Evolutionary conservation across 2,797 vertebrate species (phyloP).

Genomic region (Bradypus variegatus): DNA sequence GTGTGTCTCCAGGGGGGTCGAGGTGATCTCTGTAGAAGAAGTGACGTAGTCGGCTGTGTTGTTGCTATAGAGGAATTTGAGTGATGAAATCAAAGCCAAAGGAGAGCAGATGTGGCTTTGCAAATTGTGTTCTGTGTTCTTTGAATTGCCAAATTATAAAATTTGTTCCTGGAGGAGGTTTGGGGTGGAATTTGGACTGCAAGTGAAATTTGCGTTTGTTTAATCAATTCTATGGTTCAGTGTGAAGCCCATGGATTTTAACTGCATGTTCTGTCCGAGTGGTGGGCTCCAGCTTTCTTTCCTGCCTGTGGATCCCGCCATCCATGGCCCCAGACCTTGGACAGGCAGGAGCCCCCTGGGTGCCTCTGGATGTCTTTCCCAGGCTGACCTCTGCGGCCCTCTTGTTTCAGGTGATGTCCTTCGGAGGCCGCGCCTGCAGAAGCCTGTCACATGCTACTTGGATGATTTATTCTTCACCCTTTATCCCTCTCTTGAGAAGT

Average conservation of each 20-base stretch:
- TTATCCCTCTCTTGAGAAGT: constrained; percentile 86
- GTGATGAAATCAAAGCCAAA: not conserved
- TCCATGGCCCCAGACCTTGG: fast-evolving
- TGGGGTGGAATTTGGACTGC: not conserved
- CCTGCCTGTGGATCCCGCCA: not conserved
- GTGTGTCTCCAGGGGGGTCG: not conserved
- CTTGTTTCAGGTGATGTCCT: constrained; percentile 78
- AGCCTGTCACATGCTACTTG: constrained; percentile 77
- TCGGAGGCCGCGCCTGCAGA: constrained; percentile 82
- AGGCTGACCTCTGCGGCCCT: not conserved
- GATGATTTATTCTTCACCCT: constrained; percentile 80
- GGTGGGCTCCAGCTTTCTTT: fast-evolving
- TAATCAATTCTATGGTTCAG: not conserved
- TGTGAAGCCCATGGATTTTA: not conserved
- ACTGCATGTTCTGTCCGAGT: too few relatives aligned
- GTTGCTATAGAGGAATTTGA: not conserved
- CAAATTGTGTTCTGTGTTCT: not conserved
- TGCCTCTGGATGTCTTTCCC: not conserved
- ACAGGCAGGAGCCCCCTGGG: fast-evolving
- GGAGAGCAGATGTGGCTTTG: not conserved
- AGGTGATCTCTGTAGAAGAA: not conserved
- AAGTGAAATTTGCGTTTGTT: not conserved
- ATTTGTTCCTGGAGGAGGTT: not conserved
- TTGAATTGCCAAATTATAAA: not conserved
- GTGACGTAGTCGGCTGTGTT: fast-evolving